Evolutionary conservation across 1,140 invertebrate species (phyloP).

Genomic region (Drosophila saltans): DNA sequence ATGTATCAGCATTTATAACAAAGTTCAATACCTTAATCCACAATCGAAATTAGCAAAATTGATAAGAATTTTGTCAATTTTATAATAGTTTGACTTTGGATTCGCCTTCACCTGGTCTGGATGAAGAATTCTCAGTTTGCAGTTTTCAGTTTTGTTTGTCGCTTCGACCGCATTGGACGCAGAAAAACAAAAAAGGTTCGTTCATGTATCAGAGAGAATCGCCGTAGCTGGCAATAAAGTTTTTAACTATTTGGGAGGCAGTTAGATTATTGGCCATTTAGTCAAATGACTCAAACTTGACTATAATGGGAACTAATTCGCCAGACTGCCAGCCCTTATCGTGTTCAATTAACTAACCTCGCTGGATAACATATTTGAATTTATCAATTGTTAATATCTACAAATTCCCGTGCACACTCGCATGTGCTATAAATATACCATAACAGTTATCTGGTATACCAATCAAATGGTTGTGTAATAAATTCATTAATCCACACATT

Average conservation of each 20-base stretch:
- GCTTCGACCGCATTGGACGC: constrained; percentile 19
- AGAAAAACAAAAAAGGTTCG: background rate
- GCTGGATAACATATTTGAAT: background rate
- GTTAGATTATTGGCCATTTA: background rate
- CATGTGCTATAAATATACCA: background rate
- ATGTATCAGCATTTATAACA: constrained; percentile 50
- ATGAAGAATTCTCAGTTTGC: background rate
- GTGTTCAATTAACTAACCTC: background rate
- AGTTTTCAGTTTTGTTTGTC: constrained; percentile 35
- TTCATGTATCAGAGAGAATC: too few species aligned
- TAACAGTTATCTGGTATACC: background rate
- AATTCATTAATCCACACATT: background rate
- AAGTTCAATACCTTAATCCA: constrained; percentile 59
- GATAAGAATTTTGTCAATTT: constrained; percentile 43
- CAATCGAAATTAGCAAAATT: constrained; percentile 34
- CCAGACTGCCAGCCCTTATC: background rate
- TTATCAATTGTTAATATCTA: constrained; percentile 10
- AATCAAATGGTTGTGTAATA: constrained; percentile 11
- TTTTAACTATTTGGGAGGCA: background rate
- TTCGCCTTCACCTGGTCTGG: background rate
- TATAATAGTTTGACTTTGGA: background rate
- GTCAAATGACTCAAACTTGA: constrained; percentile 1
- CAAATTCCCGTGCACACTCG: background rate
- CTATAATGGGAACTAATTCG: background rate
- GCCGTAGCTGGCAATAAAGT: background rate